These are phyloP conservation scores for Ambastaia sidthimunki DNA, from an alignment of 2,797 vertebrate species.

Conservation along the genomic window DNA sequence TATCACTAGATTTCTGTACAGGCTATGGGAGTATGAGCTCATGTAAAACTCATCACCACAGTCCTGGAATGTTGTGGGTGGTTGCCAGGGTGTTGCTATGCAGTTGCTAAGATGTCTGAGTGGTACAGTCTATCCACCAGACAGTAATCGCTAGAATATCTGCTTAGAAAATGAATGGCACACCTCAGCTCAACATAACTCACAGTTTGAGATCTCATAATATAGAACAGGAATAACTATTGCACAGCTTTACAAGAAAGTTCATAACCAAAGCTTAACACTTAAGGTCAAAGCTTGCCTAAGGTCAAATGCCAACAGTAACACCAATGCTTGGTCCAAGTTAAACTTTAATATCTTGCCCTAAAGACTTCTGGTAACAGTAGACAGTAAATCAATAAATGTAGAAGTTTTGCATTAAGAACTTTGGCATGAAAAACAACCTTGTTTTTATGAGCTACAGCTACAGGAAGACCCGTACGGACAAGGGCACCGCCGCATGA, in stretches of 20 bases:
- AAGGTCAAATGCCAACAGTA: not conserved
- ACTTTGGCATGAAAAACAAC: not conserved
- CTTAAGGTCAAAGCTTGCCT: not conserved
- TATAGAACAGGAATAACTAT: not conserved
- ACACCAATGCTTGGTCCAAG: not conserved
- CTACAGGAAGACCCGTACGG: not conserved
- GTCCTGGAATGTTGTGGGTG: too few species aligned
- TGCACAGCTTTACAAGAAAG: not conserved
- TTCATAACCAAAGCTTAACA: not conserved
- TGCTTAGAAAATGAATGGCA: not conserved
- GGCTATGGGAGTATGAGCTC: too few species aligned
- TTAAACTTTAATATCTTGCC: not conserved
- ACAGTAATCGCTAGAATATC: not conserved
- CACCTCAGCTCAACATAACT: not conserved
- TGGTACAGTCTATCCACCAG: not conserved
- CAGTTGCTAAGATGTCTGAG: not conserved
- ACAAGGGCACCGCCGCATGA: not conserved
- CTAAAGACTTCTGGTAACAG: not conserved
- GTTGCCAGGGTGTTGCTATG: not conserved
- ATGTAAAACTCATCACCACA: too few species aligned
- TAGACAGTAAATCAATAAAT: not conserved
- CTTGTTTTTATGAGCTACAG: not conserved
- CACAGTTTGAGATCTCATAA: not conserved
- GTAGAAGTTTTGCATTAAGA: not conserved
- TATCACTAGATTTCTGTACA: not conserved